These are phyloP conservation scores for Spicauda simplicius DNA, from an alignment of 2,888 invertebrate genomes.

Conservation along the genomic window DNA sequence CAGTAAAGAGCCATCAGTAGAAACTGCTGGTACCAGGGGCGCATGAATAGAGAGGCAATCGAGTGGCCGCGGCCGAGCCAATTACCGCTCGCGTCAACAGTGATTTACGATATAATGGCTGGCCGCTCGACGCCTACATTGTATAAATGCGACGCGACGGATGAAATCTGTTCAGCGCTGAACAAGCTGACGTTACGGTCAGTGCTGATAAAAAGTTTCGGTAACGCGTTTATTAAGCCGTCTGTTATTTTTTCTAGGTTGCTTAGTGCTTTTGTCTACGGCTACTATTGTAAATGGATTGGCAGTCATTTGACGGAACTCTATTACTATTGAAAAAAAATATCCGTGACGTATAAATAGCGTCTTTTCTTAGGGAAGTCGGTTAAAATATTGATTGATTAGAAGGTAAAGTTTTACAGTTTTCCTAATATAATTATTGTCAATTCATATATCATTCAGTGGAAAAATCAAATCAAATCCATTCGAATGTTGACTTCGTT, in stretches of 20 bases:
- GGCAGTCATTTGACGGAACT: too few species aligned
- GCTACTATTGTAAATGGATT: too few species aligned
- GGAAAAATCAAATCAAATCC: too few species aligned
- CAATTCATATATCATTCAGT: too few species aligned
- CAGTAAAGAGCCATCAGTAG: constrained; percentile 43
- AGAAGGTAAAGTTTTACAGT: too few species aligned
- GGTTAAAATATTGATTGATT: too few species aligned
- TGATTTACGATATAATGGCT: constrained; percentile 80
- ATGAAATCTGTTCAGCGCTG: constrained; percentile 46
- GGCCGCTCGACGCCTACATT: constrained; percentile 71
- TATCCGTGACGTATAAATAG: too few species aligned
- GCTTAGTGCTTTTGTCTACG: not conserved
- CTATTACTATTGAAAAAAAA: too few species aligned
- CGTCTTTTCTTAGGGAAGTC: too few species aligned
- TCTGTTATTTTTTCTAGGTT: not conserved
- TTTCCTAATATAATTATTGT: too few species aligned
- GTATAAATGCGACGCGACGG: constrained; percentile 66
- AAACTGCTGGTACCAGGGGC: constrained; percentile 60
- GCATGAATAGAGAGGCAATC: constrained; percentile 64
- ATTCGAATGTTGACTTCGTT: too few species aligned
- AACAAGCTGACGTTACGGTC: constrained; percentile 22
- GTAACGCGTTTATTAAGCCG: not conserved
- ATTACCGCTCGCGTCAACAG: constrained; percentile 76
- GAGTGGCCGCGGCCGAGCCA: constrained; percentile 62
- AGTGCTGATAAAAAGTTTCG: not conserved